Conservation (phyloP, 2,113 vertebrate species). For the Polypterus senegalus region DNA sequence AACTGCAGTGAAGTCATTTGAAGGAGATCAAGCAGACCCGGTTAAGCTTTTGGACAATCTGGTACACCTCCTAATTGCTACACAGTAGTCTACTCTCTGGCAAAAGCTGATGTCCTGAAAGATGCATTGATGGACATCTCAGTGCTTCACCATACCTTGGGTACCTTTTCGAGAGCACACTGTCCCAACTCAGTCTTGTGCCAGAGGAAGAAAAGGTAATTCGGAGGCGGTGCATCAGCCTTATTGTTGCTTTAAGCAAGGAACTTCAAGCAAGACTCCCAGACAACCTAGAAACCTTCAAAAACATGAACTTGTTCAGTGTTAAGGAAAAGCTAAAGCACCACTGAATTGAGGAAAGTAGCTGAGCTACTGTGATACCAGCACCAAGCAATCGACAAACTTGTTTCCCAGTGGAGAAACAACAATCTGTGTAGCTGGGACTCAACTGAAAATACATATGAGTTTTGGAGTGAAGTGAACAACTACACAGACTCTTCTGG, state of each 20-base stretch:
- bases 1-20: slow-evolving; percentile 7
- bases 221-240: background rate
- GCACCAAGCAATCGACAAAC: slow-evolving; percentile 6
- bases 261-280: slow-evolving; percentile 9
- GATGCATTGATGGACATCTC: slow-evolving; percentile 6
- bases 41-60: slow-evolving; percentile 8
- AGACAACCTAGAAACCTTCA: slow-evolving; percentile 1
- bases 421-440: slow-evolving; percentile 4
- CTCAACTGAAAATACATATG: slow-evolving; percentile 4
- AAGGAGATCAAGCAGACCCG: slow-evolving; percentile 3
- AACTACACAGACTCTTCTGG: slow-evolving; percentile 2
- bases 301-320: slow-evolving; percentile 10
- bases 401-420: slow-evolving; percentile 4
- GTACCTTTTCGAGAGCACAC: slow-evolving; percentile 6
- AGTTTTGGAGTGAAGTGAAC: slow-evolving; percentile 5
- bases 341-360: slow-evolving; percentile 8
- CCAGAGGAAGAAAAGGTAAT: background rate
- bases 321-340: slow-evolving; percentile 9
- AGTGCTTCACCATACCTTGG: slow-evolving; percentile 7
- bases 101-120: slow-evolving; percentile 7
- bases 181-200: slow-evolving; percentile 4
- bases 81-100: slow-evolving; percentile 5
- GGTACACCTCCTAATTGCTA: slow-evolving; percentile 8
- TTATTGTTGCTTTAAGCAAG: background rate
- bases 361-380: slow-evolving; percentile 7